Base-by-base conservation (phyloP, 1,140 invertebrate species). In the Drosophila kurseongensis region DNA sequence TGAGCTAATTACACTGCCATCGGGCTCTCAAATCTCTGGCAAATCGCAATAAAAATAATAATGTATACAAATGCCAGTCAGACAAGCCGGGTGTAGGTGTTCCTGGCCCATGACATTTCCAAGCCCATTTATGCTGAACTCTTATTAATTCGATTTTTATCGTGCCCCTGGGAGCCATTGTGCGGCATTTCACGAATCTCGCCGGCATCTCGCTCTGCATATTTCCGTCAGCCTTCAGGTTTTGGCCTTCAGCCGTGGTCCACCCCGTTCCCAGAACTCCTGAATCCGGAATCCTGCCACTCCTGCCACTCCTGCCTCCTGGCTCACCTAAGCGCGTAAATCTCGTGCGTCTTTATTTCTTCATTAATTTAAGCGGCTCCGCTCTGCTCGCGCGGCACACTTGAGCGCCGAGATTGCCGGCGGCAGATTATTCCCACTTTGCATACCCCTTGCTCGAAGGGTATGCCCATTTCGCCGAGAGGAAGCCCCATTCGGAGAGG, bases 111-210 rank as follows among this genome's bases (percentile, higher is more conserved):
- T 82, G 82, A 86, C 82, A 88, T 86, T 86, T 73, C 51, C 61
- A 51, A 59, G 65, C 66, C 75, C 83, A 80, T 83, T 83, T 80
- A 78, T 80, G 68, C 51, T 83, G 84, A 88, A 91, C 89, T 85
- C 89, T 89, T 91, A 91, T 91, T 91, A 91, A 91, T 91, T 91
- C 88, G 88, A 91, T 91, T 91, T 91, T 91, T 91, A 91, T 91
- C 89, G 88, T 75, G 58, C 88, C 89, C 89, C 69, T 84, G 88
- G 89, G 88, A 84, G 78, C 78, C 88, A 91, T 91, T 91, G 84
- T 91, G 88, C 61, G 88, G 88, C 89, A 89, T 91, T 91, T 89
- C 78, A 89, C 74, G 80, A 89, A 77, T 91, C 80, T 81, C 74
- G 54, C 59, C 61, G 72, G 79, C 81, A 74, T 91, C 75, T 76